Conservation (phyloP, 1,140 invertebrate genomes). For the Adelges cooleyi region DNA sequence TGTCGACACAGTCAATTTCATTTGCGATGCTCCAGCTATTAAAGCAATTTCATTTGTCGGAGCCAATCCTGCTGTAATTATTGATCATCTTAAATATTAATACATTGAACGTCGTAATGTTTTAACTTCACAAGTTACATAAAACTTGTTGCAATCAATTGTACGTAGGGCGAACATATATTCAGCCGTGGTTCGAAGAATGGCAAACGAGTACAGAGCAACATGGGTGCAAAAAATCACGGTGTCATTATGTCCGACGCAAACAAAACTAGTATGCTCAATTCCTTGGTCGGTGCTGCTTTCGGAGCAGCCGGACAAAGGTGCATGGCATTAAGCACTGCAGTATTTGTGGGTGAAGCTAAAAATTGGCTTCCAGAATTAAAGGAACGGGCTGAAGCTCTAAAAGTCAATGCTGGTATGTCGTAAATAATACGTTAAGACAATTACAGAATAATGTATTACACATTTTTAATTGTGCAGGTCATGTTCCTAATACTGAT, state of each 20-base stretch:
- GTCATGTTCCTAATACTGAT: conserved; percentile 83
- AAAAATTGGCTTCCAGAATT: conserved; percentile 91
- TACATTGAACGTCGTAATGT: too few relatives aligned
- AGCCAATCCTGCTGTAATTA: conserved; percentile 73
- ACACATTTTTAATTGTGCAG: conserved; percentile 38
- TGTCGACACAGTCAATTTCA: conserved; percentile 89
- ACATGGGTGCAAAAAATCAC: conserved; percentile 99
- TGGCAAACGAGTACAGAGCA: conserved; percentile 94
- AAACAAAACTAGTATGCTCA: conserved; percentile 91
- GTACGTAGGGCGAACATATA: conserved; percentile 77
- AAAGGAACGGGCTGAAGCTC: conserved; percentile 68
- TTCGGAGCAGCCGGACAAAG: conserved; percentile 91
- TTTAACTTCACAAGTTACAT: neutral
- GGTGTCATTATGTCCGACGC: conserved; percentile 94
- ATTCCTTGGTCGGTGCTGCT: conserved; percentile 87
- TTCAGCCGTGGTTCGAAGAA: conserved; percentile 76
- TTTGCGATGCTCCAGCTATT: conserved; percentile 92
- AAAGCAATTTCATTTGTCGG: conserved; percentile 98
- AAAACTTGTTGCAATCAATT: neutral
- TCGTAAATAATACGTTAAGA: neutral
- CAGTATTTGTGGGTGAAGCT: conserved; percentile 90
- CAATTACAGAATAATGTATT: neutral
- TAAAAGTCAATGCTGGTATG: conserved; percentile 82
- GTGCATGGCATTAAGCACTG: conserved; percentile 97
- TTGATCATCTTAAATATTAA: too few relatives aligned